These are phyloP conservation scores for Drosophila nr. fundita DNA, from an alignment of 2,888 invertebrate genomes.

Conservation along the genomic window DNA sequence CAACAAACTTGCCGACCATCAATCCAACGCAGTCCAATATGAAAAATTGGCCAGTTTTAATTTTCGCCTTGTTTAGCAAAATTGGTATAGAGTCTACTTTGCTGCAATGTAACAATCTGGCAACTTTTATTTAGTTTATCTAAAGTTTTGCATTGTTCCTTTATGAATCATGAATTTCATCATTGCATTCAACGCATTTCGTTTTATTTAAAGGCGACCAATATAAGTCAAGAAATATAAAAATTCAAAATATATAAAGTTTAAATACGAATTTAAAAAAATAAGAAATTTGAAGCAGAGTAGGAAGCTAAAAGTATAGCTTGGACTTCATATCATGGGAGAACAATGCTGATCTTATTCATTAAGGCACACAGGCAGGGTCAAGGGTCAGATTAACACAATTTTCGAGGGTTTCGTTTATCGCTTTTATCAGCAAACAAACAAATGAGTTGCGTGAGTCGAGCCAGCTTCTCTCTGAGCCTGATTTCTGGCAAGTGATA, in stretches of 20 bases:
- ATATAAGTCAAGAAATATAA: background rate
- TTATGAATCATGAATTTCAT: no score
- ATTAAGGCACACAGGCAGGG: background rate
- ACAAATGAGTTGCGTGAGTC: slow-evolving; percentile 75
- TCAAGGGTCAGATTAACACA: slow-evolving; percentile 30
- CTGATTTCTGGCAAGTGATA: slow-evolving; percentile 62
- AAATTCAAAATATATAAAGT: background rate
- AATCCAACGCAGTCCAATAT: background rate
- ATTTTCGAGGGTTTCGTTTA: slow-evolving; percentile 20
- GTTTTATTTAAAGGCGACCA: background rate
- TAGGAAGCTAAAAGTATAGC: background rate
- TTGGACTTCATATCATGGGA: slow-evolving; percentile 11
- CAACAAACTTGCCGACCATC: slow-evolving; percentile 49
- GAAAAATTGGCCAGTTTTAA: background rate
- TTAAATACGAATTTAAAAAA: no score
- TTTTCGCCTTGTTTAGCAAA: background rate
- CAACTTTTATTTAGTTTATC: no score
- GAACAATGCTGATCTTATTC: slow-evolving; percentile 27
- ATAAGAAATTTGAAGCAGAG: background rate
- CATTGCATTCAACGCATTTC: no score
- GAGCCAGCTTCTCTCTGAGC: slow-evolving; percentile 2
- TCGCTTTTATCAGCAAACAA: slow-evolving; percentile 53
- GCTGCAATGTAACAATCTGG: no score
- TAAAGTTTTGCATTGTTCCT: no score
- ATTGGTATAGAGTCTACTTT: background rate